phyloP scores from a whole-genome alignment of 2,888 invertebrate genomes.

The Cheilosia grossa region DNA sequence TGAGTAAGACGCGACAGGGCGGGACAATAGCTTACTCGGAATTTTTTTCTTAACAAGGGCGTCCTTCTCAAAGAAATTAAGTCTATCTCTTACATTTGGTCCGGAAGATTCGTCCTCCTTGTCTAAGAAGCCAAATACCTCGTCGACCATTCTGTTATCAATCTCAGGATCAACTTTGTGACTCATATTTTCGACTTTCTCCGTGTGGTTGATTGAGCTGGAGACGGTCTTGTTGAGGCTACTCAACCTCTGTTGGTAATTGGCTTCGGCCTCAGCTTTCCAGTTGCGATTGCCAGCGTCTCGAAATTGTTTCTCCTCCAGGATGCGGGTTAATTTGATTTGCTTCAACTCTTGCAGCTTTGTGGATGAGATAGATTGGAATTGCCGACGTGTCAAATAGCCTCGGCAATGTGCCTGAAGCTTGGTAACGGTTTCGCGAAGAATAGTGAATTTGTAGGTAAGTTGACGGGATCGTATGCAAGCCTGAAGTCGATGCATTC shows the following conservation, averaged over 20 bases:
- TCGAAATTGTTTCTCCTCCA: conserved; percentile 86
- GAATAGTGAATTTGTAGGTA: conserved; percentile 88
- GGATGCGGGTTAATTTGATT: conserved; percentile 81
- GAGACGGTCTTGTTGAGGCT: conserved; percentile 82
- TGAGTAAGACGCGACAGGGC: conserved; percentile 79
- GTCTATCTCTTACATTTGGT: conserved; percentile 83
- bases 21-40: conserved; percentile 82
- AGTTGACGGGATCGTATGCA: conserved; percentile 90
- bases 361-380: conserved; percentile 29
- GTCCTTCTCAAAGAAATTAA: conserved; percentile 82
- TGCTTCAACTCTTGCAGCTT: conserved; percentile 79
- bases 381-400: conserved; percentile 85
- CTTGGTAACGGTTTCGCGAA: conserved; percentile 87
- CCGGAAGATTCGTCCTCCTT: conserved; percentile 84
- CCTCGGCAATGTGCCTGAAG: conserved; percentile 92
- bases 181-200: conserved; percentile 66
- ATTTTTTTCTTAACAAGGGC: conserved; percentile 80
- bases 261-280: conserved; percentile 87
- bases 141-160: conserved; percentile 87
- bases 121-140: conserved; percentile 87
- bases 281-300: conserved; percentile 87
- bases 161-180: conserved; percentile 83
- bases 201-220: conserved; percentile 46
- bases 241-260: conserved; percentile 88
- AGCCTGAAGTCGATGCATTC: conserved; percentile 94